Conservation (phyloP, 2,888 invertebrate genomes). For the Agriopis marginaria region DNA sequence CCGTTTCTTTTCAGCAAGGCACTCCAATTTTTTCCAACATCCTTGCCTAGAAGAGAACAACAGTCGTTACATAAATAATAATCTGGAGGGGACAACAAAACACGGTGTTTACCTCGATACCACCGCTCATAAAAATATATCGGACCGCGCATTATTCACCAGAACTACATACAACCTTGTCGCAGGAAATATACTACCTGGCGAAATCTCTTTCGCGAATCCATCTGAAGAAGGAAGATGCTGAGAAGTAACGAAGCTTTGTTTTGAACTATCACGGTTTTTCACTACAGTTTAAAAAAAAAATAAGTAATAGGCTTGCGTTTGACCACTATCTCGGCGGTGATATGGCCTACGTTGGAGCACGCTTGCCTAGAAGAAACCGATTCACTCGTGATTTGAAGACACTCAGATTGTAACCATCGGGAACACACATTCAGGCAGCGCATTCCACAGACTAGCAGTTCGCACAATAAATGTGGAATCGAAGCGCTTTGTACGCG, state of each 20-base stretch:
- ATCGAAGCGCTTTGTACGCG: too few relatives aligned
- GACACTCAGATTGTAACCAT: too few relatives aligned
- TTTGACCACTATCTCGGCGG: too few relatives aligned
- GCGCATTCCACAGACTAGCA: too few relatives aligned
- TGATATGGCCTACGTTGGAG: too few relatives aligned
- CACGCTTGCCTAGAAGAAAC: too few relatives aligned
- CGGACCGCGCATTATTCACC: constrained; percentile 59
- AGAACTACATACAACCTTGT: constrained; percentile 18
- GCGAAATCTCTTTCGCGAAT: neutral
- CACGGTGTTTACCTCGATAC: constrained; percentile 74
- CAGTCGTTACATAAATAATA: constrained; percentile 85
- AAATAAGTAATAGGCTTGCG: too few relatives aligned
- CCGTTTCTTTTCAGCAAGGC: constrained; percentile 14
- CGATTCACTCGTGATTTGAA: too few relatives aligned
- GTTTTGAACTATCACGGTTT: too few relatives aligned
- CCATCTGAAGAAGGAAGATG: neutral
- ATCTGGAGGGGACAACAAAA: constrained; percentile 67
- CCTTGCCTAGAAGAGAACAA: constrained; percentile 65
- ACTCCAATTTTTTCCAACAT: constrained; percentile 48
- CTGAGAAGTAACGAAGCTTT: neutral
- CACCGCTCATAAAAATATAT: constrained; percentile 63
- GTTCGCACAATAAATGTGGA: too few relatives aligned
- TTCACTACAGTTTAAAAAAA: too few relatives aligned
- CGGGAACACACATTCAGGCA: too few relatives aligned
- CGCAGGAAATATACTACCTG: neutral